phyloP scores from a whole-genome alignment of 2,797 vertebrate genomes.

The Coilia nasus region DNA sequence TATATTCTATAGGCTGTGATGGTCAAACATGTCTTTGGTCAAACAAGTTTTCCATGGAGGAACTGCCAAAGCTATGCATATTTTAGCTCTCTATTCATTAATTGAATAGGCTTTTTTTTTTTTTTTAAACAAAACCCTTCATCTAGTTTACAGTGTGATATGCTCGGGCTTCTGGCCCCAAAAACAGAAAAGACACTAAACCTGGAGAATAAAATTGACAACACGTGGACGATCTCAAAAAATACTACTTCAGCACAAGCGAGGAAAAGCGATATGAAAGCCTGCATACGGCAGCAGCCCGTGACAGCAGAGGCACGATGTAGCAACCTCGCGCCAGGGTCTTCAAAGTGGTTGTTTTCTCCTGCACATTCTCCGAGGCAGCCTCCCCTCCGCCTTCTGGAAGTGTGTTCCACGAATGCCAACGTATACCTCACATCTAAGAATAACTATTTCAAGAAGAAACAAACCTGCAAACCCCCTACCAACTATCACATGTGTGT shows the following conservation, averaged over 20 bases:
- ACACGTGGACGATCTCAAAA: neutral
- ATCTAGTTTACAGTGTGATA: neutral
- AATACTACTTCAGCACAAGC: neutral
- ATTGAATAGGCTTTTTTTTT: neutral
- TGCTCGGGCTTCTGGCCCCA: neutral
- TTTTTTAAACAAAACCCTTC: neutral
- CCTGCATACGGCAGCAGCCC: neutral
- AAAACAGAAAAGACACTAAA: neutral
- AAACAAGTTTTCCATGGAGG: neutral
- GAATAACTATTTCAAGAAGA: neutral
- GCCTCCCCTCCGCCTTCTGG: neutral
- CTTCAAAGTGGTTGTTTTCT: conserved; percentile 5
- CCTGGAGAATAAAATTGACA: neutral
- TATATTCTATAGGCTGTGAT: too few species aligned
- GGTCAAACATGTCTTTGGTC: neutral
- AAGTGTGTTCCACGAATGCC: neutral
- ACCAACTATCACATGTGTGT: neutral
- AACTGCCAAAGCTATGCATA: neutral
- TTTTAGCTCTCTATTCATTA: neutral
- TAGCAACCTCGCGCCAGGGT: neutral
- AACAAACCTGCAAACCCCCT: neutral
- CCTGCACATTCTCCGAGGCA: neutral
- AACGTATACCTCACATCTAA: neutral
- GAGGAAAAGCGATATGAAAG: neutral
- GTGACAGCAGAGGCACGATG: neutral